Evolutionary conservation across 2,888 invertebrate species (phyloP).

Genomic region (Lycia hirtaria): DNA sequence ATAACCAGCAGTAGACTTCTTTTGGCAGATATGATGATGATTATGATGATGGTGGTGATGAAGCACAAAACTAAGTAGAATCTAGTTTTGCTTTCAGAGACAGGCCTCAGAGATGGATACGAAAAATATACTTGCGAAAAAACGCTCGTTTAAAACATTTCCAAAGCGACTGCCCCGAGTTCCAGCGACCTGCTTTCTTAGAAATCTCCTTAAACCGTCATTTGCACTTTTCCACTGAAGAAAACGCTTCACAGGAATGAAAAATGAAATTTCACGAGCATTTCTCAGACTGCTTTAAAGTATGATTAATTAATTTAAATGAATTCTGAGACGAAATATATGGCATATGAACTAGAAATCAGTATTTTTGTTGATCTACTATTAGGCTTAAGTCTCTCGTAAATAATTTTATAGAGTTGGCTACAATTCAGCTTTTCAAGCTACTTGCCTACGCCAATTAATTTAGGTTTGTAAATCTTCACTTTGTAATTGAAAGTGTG

Average conservation of each 20-base stretch:
- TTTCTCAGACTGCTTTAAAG: conserved; percentile 43
- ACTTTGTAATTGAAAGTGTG: too few relatives aligned
- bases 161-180: conserved; percentile 54
- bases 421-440: too few relatives aligned
- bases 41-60: too few relatives aligned
- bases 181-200: conserved; percentile 58
- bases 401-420: too few relatives aligned
- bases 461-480: too few relatives aligned
- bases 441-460: too few relatives aligned
- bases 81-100: too few relatives aligned
- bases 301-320: conserved; percentile 37
- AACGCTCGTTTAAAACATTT: conserved; percentile 52
- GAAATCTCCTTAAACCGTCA: conserved; percentile 75
- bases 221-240: conserved; percentile 75
- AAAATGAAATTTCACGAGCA: conserved; percentile 78
- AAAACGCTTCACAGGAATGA: conserved; percentile 71
- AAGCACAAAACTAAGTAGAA: too few relatives aligned
- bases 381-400: background rate
- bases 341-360: conserved; percentile 3
- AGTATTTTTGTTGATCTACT: background rate
- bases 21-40: too few relatives aligned
- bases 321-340: conserved; percentile 25
- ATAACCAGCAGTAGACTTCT: too few relatives aligned
- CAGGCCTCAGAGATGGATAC: too few relatives aligned
- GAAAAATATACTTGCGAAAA: too few relatives aligned